Conservation (phyloP, 2,797 vertebrate species). For the Tauraco hartlaubi region DNA sequence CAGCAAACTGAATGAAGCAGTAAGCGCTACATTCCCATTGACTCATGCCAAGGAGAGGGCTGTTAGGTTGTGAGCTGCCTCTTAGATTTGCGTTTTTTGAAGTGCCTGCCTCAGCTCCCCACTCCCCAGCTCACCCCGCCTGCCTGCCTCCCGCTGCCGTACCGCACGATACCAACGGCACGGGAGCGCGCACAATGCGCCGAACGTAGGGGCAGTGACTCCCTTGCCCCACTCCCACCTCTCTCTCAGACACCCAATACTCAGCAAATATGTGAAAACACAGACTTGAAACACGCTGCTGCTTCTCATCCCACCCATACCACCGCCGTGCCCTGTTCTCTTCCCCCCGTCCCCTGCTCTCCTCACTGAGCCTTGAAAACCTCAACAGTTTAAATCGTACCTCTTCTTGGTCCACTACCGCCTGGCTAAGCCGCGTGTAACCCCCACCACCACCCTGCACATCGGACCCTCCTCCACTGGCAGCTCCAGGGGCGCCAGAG, state of each 20-base stretch:
- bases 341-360: accelerated
- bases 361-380: neutral
- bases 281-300: neutral
- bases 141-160: neutral
- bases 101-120: accelerated
- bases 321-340: neutral
- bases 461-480: accelerated
- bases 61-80: accelerated
- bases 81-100: too few relatives aligned
- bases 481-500: neutral
- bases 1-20: neutral
- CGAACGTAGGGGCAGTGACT: accelerated
- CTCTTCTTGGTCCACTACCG: too few relatives aligned
- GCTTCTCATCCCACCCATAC: neutral
- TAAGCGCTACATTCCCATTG: neutral
- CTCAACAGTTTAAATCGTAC: neutral
- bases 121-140: neutral
- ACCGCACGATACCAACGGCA: accelerated
- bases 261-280: neutral
- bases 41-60: neutral
- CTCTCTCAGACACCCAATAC: neutral
- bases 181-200: accelerated
- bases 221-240: neutral
- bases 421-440: neutral
- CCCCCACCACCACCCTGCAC: neutral